phyloP scores from a whole-genome alignment of 1,140 invertebrate species.

The Euwallacea similis region DNA sequence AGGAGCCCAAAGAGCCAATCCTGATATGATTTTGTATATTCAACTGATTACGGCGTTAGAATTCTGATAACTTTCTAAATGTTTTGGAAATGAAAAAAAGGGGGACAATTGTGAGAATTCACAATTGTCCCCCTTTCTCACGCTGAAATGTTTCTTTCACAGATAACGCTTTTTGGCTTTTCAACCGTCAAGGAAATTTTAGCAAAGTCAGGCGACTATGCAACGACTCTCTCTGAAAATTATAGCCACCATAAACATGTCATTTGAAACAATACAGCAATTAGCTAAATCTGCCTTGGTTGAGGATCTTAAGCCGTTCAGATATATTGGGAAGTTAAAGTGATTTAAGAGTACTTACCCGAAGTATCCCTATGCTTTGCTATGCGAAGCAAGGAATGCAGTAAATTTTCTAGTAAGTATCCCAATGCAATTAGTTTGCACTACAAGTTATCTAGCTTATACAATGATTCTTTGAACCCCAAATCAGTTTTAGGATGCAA shows the following conservation, averaged over 20 bases:
- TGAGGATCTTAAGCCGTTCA: conserved; percentile 12
- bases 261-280: conserved; percentile 12
- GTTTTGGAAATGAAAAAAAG: conserved; percentile 18
- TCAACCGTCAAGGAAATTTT: too few relatives aligned
- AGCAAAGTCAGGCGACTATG: too few relatives aligned
- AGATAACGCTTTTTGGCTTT: too few relatives aligned
- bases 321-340: conserved; percentile 24
- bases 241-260: neutral
- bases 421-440: too few relatives aligned
- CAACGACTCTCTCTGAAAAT: too few relatives aligned
- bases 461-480: too few relatives aligned
- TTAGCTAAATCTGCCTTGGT: conserved; percentile 18
- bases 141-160: neutral
- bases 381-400: too few relatives aligned
- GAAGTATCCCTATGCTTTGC: too few relatives aligned
- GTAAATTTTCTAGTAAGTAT: too few relatives aligned
- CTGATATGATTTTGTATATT: conserved; percentile 27
- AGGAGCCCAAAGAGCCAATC: conserved; percentile 12
- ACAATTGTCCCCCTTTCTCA: conserved; percentile 6
- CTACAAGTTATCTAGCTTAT: too few relatives aligned
- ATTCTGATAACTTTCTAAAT: conserved; percentile 24
- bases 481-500: too few relatives aligned
- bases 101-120: neutral
- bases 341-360: conserved; percentile 14
- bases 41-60: conserved; percentile 25